Base-by-base conservation (phyloP, 1,140 invertebrate species). In the Drosophila mayri region DNA sequence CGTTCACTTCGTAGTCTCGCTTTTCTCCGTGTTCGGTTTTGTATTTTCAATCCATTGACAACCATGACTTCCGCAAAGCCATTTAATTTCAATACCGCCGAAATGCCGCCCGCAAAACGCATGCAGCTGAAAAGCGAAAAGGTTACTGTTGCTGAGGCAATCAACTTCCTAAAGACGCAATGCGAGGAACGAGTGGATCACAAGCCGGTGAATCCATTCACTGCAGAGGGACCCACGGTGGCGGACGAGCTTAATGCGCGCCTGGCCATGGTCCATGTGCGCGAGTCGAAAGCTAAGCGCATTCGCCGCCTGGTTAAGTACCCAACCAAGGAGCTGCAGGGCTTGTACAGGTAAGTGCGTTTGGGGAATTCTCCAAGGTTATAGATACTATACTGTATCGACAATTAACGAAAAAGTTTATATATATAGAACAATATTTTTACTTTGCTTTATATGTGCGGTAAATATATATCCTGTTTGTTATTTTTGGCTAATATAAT, bases 171-270 rank as follows among this genome's bases (percentile, higher is more conserved):
- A 0, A 77, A 72, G 38, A 37, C 55, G 2, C 47, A 55, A 7
- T 78, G 68, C 40, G 28, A 30, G n/a, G 47, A 4, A 41, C 64
- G 20, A 20, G 22, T 6, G 9, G 22, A 18, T 20, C 22, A 18
- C 3, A 52, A 43, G 14, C 30, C 32, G 8, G 35, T 60, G 6
- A 40, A 60, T 1, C 20, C 18, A 41, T 8, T 18, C 10, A 0
- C 14, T 10, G 37, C 9, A 14, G 76, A 79, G n/a, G 67, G 43
- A 10, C 65, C 66, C 25, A 84, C 90, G 4, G 91, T 92, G 12
- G 76, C 78, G 1, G 81, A 92, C 59, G 91, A 92, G 55, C 35
- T 92, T 2, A 91, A 92, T 25, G 76, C 75, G 0, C 79, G 79
- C 1, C 46, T 90, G 35, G 71, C 72, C 30, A 76, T 92, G 70